Evolutionary conservation across 2,888 invertebrate genomes (phyloP).

Genomic region (Lasioglossum marginatum): DNA sequence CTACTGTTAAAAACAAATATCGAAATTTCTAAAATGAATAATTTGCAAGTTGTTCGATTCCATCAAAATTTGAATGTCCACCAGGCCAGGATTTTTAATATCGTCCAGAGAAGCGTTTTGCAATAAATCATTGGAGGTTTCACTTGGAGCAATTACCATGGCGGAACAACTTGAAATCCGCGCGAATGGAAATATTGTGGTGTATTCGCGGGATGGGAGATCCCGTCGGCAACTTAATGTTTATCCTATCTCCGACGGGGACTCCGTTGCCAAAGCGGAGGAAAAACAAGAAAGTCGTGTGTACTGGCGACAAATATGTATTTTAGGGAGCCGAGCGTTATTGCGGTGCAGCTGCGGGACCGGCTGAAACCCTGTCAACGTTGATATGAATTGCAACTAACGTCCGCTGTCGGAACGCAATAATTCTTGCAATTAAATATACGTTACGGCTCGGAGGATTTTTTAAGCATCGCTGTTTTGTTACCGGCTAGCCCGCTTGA

Average conservation of each 20-base stretch:
- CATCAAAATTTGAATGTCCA: neutral
- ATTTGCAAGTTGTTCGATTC: neutral
- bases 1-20: neutral
- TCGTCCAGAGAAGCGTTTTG: neutral
- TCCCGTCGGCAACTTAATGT: constrained; percentile 15
- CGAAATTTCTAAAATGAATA: neutral
- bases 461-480: constrained; percentile 44
- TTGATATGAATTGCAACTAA: constrained; percentile 47
- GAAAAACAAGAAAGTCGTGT: constrained; percentile 13
- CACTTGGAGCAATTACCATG: neutral
- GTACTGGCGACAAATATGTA: constrained; percentile 2
- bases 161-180: neutral
- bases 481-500: constrained; percentile 21
- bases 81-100: neutral
- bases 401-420: constrained; percentile 34
- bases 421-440: constrained; percentile 67
- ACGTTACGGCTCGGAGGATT: constrained; percentile 42
- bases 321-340: constrained; percentile 28
- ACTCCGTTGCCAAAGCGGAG: too few species aligned
- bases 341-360: constrained; percentile 28
- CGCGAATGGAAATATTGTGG: neutral
- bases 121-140: neutral
- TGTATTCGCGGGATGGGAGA: too few species aligned
- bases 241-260: neutral
- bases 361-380: constrained; percentile 34